Conservation (phyloP, 2,797 vertebrate genomes). For the Liasis olivaceus region DNA sequence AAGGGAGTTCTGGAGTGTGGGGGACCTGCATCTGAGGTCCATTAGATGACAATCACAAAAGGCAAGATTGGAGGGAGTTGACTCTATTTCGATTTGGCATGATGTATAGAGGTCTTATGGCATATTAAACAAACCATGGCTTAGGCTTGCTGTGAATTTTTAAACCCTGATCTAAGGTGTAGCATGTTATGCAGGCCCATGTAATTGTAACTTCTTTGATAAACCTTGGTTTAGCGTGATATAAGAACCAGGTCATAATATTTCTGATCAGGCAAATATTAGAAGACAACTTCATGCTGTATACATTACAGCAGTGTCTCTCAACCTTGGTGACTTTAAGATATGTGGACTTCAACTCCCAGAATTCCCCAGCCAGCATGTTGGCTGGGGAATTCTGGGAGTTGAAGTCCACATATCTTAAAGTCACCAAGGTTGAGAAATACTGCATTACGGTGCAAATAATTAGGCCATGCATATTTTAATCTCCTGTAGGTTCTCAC, state of each 20-base stretch:
- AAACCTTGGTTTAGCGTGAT: neutral
- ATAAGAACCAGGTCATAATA: neutral
- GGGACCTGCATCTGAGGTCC: too few species aligned
- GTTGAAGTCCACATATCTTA: too few species aligned
- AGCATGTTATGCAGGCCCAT: neutral
- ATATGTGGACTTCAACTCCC: too few species aligned
- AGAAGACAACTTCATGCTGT: neutral
- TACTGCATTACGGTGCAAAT: neutral
- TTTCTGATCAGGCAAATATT: neutral
- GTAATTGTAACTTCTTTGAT: neutral
- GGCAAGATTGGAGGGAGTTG: too few species aligned
- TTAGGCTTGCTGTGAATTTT: neutral
- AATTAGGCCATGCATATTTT: neutral
- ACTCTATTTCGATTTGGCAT: too few species aligned
- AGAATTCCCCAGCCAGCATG: too few species aligned
- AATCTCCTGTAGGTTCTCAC: neutral
- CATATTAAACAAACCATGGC: neutral
- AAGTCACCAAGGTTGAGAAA: too few species aligned
- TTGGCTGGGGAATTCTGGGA: too few species aligned
- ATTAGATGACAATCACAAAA: too few species aligned
- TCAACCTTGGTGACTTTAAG: too few species aligned
- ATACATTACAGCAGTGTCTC: neutral
- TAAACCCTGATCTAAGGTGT: neutral
- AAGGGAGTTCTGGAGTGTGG: too few species aligned
- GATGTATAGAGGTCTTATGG: neutral